Evolutionary conservation across 2,888 invertebrate genomes (phyloP), one percentile per base, ranked within the genome.

Genomic region (Oxyscelio sp.): DNA sequence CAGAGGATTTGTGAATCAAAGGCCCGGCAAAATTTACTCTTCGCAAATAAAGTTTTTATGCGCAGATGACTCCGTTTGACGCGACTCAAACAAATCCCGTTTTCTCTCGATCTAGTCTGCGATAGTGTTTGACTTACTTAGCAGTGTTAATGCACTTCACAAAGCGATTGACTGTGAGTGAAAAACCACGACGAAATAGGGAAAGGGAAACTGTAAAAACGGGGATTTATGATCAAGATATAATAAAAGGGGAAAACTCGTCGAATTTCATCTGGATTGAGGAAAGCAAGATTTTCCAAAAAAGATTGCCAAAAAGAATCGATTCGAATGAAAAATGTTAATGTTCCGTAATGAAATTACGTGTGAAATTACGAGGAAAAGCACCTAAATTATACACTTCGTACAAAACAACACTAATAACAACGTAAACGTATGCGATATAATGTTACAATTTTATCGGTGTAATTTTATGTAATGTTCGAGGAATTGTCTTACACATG

Each of bases 71-170:
- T 82, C 70, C 40, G 78, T 79, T 83, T 79, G 78, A 79, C 83
- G 78, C 71, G 78, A 79, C 74, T 79, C 63, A 61, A 78, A 78
- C 52, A 54, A 79, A 75, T 75, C 63, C 79, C 79, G 83, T 84
- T 80, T 80, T 84, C 80, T 84, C 80, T 84, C 70, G 79, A 84
- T 79, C 83, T 80, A 84, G 83, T 79, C 61, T 75, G 65, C 83
- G 83, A 79, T 84, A 75, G 63, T 70, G 79, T 65, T 50, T 78
- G 83, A 74, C 74, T 83, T 70, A 74, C 83, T 83, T 79, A 71
- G 27, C 83, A 27, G 68, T 56, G 73, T 83, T 83, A 65, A 79
- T 79, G 59, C 74, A 48, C 70, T 79, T 83, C 79, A 74, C 74
- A 63, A 83, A 79, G 78, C 79, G 56, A 74, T 73, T 56, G 63